Conservation (phyloP, 2,113 vertebrate species). For the Rhinolophus sinicus region DNA sequence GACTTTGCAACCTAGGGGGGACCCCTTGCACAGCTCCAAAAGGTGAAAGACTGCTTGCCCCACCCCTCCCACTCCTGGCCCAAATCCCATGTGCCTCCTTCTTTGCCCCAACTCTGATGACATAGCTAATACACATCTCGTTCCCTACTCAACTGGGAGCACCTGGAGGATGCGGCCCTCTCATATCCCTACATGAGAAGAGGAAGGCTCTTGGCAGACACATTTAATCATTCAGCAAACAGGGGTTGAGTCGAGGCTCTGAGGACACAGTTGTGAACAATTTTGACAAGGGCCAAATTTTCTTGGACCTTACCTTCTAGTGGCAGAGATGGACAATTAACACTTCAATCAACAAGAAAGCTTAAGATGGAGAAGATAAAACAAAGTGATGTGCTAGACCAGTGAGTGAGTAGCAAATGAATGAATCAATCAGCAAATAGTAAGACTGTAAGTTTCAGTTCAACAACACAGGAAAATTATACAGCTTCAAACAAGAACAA, state of each 20-base stretch:
- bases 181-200: neutral
- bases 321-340: neutral
- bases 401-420: neutral
- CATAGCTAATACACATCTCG: no score
- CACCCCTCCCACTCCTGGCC: neutral
- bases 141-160: neutral
- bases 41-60: neutral
- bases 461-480: neutral
- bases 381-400: neutral
- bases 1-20: neutral
- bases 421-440: neutral
- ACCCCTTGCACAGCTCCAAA: neutral
- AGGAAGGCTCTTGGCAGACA: neutral
- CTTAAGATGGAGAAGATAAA: neutral
- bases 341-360: neutral
- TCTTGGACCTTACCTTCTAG: neutral
- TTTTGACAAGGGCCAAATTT: neutral
- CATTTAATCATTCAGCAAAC: neutral
- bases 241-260: neutral
- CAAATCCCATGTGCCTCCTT: neutral
- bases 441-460: neutral
- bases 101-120: neutral
- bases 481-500: neutral
- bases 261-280: neutral
- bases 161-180: neutral